These are phyloP conservation scores for Meriones psammophilus DNA, from an alignment of 2,797 vertebrate species.

Conservation along the genomic window DNA sequence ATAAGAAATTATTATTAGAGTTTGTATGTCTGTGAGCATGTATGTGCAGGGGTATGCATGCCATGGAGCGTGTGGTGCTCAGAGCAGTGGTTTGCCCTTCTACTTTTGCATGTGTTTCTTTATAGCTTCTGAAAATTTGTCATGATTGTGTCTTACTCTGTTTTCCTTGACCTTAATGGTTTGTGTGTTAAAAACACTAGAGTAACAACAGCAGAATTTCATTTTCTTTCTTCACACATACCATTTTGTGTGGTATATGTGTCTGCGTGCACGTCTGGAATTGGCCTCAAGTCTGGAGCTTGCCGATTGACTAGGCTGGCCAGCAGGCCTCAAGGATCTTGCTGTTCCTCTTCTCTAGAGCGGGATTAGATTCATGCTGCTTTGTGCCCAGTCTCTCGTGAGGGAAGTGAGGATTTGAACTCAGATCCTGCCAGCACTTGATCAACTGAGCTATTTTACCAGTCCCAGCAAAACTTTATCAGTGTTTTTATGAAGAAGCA, in stretches of 20 bases:
- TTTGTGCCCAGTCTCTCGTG: not conserved
- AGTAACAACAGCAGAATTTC: constrained; percentile 9
- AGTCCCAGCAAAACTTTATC: not conserved
- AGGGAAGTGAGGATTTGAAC: not conserved
- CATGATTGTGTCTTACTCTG: not conserved
- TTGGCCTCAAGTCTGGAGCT: not conserved
- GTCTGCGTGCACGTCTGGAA: not conserved
- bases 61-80: too few relatives aligned
- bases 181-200: constrained; percentile 63
- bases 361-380: not conserved
- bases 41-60: too few relatives aligned
- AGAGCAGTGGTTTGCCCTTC: not conserved
- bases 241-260: not conserved
- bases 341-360: not conserved
- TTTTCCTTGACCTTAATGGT: constrained; percentile 27
- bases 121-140: constrained; percentile 33
- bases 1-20: not conserved
- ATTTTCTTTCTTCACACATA: not conserved
- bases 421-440: not conserved
- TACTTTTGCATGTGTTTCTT: not conserved
- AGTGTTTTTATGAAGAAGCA: constrained; percentile 46
- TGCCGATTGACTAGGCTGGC: not conserved
- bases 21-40: not conserved
- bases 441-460: not conserved
- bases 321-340: not conserved